Percentiles rank a stretch among this genome's conserved stretches.
phyloP scores from a whole-genome alignment of 2,113 vertebrate species.

The Gorsachius goisagi region DNA sequence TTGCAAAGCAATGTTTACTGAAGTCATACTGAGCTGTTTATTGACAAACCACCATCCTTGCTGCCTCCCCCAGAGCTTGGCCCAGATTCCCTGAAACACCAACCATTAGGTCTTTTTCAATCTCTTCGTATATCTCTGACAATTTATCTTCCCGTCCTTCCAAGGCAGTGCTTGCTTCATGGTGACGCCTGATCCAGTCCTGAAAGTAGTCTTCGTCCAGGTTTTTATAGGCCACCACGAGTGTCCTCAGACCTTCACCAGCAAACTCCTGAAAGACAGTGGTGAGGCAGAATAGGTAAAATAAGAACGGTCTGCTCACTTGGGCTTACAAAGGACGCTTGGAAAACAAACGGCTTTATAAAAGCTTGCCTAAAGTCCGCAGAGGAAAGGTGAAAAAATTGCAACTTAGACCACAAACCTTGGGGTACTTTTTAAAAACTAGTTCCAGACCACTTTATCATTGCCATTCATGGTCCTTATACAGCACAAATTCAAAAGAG shows the following conservation, averaged over 20 bases:
- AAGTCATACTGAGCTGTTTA: constrained; percentile 14
- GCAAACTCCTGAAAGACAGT: constrained; percentile 85
- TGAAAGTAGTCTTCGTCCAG: constrained; percentile 78
- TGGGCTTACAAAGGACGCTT: neutral
- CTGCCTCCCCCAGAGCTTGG: constrained; percentile 28
- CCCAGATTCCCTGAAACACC: constrained; percentile 29
- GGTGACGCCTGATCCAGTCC: constrained; percentile 82
- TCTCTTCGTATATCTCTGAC: constrained; percentile 84
- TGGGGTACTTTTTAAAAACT: neutral
- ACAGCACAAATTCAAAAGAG: neutral
- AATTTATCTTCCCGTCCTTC: constrained; percentile 83
- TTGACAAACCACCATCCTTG: neutral
- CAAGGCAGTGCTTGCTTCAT: constrained; percentile 80
- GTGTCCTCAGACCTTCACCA: constrained; percentile 87
- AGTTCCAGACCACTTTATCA: neutral
- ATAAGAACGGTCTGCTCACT: neutral
- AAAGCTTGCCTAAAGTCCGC: neutral
- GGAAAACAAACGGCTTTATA: neutral
- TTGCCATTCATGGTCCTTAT: neutral
- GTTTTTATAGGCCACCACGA: constrained; percentile 88
- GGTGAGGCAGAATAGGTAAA: neutral
- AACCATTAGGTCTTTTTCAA: constrained; percentile 89
- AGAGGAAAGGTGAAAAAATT: neutral
- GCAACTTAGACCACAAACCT: neutral
- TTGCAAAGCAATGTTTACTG: constrained; percentile 1